Base-by-base conservation (phyloP, 2,113 vertebrate genomes). In the Climacteris rufus region DNA sequence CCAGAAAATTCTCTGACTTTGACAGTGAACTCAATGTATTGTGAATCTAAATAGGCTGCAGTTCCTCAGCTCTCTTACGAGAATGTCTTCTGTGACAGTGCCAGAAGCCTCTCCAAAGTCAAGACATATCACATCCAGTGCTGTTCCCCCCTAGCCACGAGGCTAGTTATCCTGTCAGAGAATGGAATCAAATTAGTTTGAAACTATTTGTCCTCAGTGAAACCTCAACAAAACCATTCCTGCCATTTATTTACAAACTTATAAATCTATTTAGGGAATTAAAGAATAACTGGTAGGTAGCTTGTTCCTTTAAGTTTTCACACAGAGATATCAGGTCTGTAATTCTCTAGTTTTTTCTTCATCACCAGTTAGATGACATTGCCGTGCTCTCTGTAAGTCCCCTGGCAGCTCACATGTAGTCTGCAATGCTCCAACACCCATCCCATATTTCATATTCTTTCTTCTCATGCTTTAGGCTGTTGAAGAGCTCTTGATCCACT, bases 91-190 rank as follows among this genome's bases (percentile, higher is more conserved):
- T 94, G 92, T 75, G 90, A 88, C 63, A 89, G 54, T 37, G 94
- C 92, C 92, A 95, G 94, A 86, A 94, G 92, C 90, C 39, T 61
- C 60, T 86, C 79, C 79, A 53, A 88, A 93, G 92, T 88, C 95
- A 97, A 83, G 94, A 63, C n/a, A 10, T 63, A 94, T 92, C 92
- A 88, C 83, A 90, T 90, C 90, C 57, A 85, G 42, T 20, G 64
- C 75, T 88, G 50, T 53, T 77, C 19, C 40, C 66, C 49, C 17
- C 21, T 1, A 70, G 88, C 71, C 33, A 70, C 0, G 1, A 93
- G 75, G 82, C 40, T 1, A 50, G 57, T 95, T 92, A 65, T 42
- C 59, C 85, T 93, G 95, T 93, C 90, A 93, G 74, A 95, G 71
- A 77, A 86, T 6, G 27, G 76, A 93, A 90, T 63, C 64, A 90